Percentiles rank a stretch among this genome's conserved stretches.
Conservation (phyloP, 2,113 vertebrate genomes). For the Ariopsis seemanni region DNA sequence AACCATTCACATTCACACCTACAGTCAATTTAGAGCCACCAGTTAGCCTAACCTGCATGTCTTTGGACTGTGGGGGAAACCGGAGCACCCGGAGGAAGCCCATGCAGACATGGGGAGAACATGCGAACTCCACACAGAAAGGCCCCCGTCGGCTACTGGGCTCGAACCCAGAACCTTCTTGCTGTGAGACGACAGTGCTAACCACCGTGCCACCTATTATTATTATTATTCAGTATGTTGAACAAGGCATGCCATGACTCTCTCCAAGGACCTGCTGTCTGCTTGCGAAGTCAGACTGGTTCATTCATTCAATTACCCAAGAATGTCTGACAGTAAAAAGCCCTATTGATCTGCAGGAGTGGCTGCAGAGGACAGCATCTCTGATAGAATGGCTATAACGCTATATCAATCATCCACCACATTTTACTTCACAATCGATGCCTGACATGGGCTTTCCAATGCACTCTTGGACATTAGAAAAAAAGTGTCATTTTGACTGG, state of each 20-base stretch:
- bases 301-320: constrained; percentile 48
- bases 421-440: constrained; percentile 43
- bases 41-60: too few species aligned
- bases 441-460: constrained; percentile 25
- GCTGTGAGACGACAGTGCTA: too few species aligned
- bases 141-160: too few species aligned
- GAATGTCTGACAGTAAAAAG: constrained; percentile 46
- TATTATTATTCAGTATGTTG: not conserved
- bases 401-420: constrained; percentile 43
- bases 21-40: too few species aligned
- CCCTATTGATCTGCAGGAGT: constrained; percentile 40
- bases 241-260: not conserved
- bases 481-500: constrained; percentile 30
- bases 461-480: constrained; percentile 27
- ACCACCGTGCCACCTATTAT: too few species aligned
- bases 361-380: constrained; percentile 45
- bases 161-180: too few species aligned
- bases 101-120: too few species aligned
- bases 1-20: too few species aligned
- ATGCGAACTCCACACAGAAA: too few species aligned
- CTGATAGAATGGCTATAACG: constrained; percentile 50
- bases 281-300: constrained; percentile 18
- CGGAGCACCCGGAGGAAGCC: too few species aligned
- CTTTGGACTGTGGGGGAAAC: too few species aligned
- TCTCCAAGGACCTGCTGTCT: constrained; percentile 25